Evolutionary conservation across 2,888 invertebrate genomes (phyloP).

Genomic region (Ryuthela nishihirai): DNA sequence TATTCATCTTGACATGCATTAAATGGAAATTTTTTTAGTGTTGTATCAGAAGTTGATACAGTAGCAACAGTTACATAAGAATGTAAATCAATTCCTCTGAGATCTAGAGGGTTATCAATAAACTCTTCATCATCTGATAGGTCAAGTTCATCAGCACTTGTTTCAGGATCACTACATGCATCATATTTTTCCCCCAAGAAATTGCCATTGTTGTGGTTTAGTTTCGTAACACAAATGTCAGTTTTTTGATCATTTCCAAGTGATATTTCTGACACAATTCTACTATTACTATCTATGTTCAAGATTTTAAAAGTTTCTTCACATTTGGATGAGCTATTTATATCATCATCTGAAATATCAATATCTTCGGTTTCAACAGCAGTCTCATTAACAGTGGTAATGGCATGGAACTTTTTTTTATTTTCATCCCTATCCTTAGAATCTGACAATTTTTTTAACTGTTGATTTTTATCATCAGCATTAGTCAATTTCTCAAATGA

Average conservation of each 20-base stretch:
- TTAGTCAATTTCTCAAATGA: too few species aligned
- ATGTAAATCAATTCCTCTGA: too few species aligned
- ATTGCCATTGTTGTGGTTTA: slow-evolving; percentile 1
- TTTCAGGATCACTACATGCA: background rate
- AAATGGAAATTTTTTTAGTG: too few species aligned
- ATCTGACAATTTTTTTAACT: too few species aligned
- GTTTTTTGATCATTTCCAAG: too few species aligned
- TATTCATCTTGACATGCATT: slow-evolving; percentile 8
- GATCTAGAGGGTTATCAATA: too few species aligned
- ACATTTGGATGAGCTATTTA: background rate
- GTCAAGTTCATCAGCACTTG: slow-evolving; percentile 18
- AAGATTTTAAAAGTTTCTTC: background rate
- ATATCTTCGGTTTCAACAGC: slow-evolving; percentile 19
- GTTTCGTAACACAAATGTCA: background rate
- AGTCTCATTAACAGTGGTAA: background rate
- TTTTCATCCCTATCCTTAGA: too few species aligned
- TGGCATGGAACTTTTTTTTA: too few species aligned
- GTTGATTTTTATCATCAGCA: too few species aligned
- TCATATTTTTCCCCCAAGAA: too few species aligned
- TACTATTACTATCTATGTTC: slow-evolving; percentile 19
- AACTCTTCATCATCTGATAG: slow-evolving; percentile 24
- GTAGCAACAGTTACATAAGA: too few species aligned
- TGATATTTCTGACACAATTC: slow-evolving; percentile 3
- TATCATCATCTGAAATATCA: slow-evolving; percentile 18
- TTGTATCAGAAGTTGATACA: too few species aligned